Conservation (phyloP, 1,140 invertebrate genomes). For the Zophobas atratus region DNA sequence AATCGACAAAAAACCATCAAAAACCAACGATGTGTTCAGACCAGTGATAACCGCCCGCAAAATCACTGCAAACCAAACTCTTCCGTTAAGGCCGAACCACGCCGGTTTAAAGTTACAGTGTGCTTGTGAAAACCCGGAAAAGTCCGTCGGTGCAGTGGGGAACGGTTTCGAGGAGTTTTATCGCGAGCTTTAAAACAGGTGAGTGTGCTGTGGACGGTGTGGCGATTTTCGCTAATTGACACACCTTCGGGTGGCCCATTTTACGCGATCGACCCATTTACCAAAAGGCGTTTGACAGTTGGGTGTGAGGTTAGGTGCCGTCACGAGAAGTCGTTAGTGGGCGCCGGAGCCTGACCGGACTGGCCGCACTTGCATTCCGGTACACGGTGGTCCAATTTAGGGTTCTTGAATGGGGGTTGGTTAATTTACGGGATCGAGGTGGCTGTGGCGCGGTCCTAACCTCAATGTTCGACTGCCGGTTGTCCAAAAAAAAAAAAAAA, state of each 20-base stretch:
- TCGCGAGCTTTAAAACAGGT: slow-evolving; percentile 29
- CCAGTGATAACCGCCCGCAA: slow-evolving; percentile 20
- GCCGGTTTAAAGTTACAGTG: slow-evolving; percentile 21
- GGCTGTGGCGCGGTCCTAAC: too few relatives aligned
- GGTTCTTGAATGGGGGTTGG: too few relatives aligned
- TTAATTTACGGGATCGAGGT: too few relatives aligned
- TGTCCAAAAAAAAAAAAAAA: too few relatives aligned
- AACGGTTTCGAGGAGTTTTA: slow-evolving; percentile 33
- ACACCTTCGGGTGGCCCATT: slow-evolving; percentile 25
- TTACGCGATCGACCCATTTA: slow-evolving; percentile 35
- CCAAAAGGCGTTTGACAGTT: slow-evolving; percentile 12
- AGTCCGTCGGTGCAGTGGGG: neutral
- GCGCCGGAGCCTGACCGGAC: too few relatives aligned
- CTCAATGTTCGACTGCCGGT: too few relatives aligned
- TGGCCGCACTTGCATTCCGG: too few relatives aligned
- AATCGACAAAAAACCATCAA: slow-evolving; percentile 10
- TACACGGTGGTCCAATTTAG: too few relatives aligned
- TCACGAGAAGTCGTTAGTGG: slow-evolving; percentile 17
- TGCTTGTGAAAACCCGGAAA: neutral
- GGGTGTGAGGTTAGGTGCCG: slow-evolving; percentile 21
- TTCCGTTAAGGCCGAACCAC: neutral
- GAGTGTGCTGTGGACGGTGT: slow-evolving; percentile 18
- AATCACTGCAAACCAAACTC: neutral
- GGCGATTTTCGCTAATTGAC: slow-evolving; percentile 7
- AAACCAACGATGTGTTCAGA: slow-evolving; percentile 30